These are phyloP conservation scores for Nycticebus coucang DNA, from an alignment of 2,113 vertebrate species.

Conservation along the genomic window DNA sequence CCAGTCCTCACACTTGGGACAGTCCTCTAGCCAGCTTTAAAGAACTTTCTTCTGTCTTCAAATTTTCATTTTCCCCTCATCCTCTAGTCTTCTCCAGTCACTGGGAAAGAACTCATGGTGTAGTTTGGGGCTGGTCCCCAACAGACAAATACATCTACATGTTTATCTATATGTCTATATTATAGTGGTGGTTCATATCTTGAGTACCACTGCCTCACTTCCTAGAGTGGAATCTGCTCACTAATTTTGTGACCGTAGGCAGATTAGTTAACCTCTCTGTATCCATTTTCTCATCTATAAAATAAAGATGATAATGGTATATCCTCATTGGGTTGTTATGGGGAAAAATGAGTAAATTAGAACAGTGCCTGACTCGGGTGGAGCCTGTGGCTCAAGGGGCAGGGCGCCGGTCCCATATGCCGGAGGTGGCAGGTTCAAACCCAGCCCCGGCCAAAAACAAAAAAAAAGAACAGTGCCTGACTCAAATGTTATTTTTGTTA, in stretches of 20 bases:
- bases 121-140: no score
- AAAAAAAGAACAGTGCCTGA: no score
- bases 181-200: background rate
- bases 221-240: background rate
- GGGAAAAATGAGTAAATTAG: background rate
- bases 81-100: no score
- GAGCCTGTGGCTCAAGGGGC: no score
- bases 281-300: background rate
- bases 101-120: no score
- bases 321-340: background rate
- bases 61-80: no score
- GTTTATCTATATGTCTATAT: background rate
- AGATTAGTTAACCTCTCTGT: background rate
- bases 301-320: conserved; percentile 24
- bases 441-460: no score
- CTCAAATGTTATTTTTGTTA: background rate
- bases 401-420: no score
- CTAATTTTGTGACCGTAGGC: background rate
- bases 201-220: background rate
- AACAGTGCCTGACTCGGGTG: background rate
- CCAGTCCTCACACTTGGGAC: no score
- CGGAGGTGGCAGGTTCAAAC: no score
- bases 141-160: background rate
- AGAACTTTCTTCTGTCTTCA: no score
- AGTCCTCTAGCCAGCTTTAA: no score